A percentile compares a stretch with the other conserved stretches of the same genome.
Conservation (phyloP, 1,140 invertebrate genomes). For the Apis laboriosa region DNA sequence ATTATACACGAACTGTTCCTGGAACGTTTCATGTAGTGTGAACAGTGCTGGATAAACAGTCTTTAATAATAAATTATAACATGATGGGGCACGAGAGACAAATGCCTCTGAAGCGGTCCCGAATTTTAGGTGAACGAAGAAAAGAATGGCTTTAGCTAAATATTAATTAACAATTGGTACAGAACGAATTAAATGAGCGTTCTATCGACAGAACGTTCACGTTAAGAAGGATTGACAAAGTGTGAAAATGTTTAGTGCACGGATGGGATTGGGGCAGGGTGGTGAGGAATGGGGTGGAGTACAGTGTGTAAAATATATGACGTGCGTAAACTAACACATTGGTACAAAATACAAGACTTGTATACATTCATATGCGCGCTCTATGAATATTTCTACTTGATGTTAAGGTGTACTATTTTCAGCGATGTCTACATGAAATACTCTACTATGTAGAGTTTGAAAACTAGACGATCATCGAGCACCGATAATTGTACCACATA, state of each 20-base stretch:
- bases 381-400: conserved; percentile 66
- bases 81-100: conserved; percentile 28
- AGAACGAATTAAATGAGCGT: conserved; percentile 47
- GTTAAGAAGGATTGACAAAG: conserved; percentile 26
- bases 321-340: conserved; percentile 65
- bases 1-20: conserved; percentile 62
- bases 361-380: conserved; percentile 65
- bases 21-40: conserved; percentile 58
- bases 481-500: conserved; percentile 58
- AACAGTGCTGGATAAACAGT: conserved; percentile 67
- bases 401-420: conserved; percentile 66
- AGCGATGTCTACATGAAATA: conserved; percentile 65
- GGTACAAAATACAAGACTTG: conserved; percentile 70
- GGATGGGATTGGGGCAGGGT: not conserved
- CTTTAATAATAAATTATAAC: conserved; percentile 71
- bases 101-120: conserved; percentile 35
- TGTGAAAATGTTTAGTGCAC: conserved; percentile 44
- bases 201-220: conserved; percentile 40
- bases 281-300: conserved; percentile 47
- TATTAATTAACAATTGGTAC: conserved; percentile 62
- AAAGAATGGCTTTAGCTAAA: conserved; percentile 59
- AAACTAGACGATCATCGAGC: conserved; percentile 62
- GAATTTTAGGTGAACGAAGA: conserved; percentile 62
- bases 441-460: conserved; percentile 72
- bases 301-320: conserved; percentile 68